phyloP scores from a whole-genome alignment of 2,888 invertebrate species.

The Cephus pulcher region DNA sequence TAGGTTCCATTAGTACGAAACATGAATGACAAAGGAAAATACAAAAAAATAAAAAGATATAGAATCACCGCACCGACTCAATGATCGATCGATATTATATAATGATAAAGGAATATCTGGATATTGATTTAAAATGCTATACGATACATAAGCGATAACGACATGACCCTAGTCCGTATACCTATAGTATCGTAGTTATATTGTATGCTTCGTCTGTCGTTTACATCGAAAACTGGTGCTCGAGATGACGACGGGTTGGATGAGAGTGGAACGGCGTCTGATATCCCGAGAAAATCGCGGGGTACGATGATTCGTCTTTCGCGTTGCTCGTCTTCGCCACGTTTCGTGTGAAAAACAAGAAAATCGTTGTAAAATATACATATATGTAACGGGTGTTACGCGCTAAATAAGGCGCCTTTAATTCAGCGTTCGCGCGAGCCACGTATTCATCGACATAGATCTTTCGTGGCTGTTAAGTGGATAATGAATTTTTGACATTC shows the following conservation, averaged over 20 bases:
- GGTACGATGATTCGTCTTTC: too few species aligned
- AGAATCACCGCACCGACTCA: slow-evolving; percentile 21
- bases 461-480: too few species aligned
- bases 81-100: slow-evolving; percentile 23
- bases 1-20: not conserved
- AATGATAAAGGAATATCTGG: slow-evolving; percentile 43
- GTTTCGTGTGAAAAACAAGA: slow-evolving; percentile 40
- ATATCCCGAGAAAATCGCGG: too few species aligned
- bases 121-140: slow-evolving; percentile 58
- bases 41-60: slow-evolving; percentile 9
- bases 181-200: slow-evolving; percentile 18
- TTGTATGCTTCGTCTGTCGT: slow-evolving; percentile 53
- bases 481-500: slow-evolving; percentile 29
- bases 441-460: too few species aligned
- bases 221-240: slow-evolving; percentile 38
- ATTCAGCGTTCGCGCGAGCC: too few species aligned
- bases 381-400: slow-evolving; percentile 16
- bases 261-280: too few species aligned
- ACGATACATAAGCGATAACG: slow-evolving; percentile 46
- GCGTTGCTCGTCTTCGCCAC: too few species aligned
- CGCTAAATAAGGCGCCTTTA: too few species aligned
- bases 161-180: slow-evolving; percentile 54
- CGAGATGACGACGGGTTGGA: slow-evolving; percentile 11
- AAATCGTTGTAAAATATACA: slow-evolving; percentile 46
- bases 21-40: slow-evolving; percentile 15